These are phyloP conservation scores for Plectus sambesii DNA, from an alignment of 1,140 invertebrate species.

Conservation along the genomic window DNA sequence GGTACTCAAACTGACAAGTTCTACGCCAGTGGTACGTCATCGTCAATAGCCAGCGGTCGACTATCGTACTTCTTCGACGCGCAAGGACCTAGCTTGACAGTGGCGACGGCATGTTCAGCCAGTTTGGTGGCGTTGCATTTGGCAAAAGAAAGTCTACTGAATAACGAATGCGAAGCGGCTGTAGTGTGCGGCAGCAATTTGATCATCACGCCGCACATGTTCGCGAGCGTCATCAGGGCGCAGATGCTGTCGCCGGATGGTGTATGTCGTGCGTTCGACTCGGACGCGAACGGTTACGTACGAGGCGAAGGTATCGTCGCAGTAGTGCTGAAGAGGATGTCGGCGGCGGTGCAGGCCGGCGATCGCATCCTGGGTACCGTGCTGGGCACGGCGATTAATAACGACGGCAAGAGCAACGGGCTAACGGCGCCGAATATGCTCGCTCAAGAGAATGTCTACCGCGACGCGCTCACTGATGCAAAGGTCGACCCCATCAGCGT, in stretches of 20 bases:
- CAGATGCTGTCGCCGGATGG: constrained; percentile 77
- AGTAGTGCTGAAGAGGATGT: constrained; percentile 65
- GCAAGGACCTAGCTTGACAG: no score
- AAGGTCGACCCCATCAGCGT: constrained; percentile 64
- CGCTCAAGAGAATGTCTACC: constrained; percentile 68
- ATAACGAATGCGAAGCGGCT: no score
- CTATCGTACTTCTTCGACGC: no score
- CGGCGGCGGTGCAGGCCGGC: constrained; percentile 55
- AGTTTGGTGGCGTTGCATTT: no score
- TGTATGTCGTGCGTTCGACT: constrained; percentile 80
- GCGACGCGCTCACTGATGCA: constrained; percentile 67
- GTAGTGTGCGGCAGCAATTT: no score
- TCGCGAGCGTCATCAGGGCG: no score
- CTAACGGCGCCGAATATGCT: constrained; percentile 75
- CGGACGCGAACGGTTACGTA: constrained; percentile 72
- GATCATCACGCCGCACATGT: no score
- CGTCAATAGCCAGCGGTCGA: no score
- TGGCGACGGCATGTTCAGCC: no score
- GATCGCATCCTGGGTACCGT: constrained; percentile 68
- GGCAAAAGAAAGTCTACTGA: no score
- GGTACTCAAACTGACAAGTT: no score
- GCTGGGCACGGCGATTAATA: constrained; percentile 43
- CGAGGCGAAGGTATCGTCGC: constrained; percentile 70
- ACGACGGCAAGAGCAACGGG: constrained; percentile 36
- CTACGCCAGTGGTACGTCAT: no score